These are phyloP conservation scores for Amphiprion ocellaris DNA, from an alignment of 2,113 vertebrate genomes.

Conservation along the genomic window DNA sequence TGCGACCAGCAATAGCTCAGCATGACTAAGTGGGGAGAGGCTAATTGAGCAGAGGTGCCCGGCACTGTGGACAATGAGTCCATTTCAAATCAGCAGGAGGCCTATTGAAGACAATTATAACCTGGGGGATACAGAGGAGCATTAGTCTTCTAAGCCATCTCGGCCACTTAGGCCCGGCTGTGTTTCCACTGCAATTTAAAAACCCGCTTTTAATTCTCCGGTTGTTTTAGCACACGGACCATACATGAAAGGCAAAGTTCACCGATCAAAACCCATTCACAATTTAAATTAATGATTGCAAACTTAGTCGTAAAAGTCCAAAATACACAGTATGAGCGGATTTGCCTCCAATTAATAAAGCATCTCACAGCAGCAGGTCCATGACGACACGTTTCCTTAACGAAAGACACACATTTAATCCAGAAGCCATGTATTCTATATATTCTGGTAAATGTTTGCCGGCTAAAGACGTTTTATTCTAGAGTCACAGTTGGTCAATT, in stretches of 20 bases:
- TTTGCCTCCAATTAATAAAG: background rate
- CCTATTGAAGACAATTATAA: conserved; percentile 76
- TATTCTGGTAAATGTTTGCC: background rate
- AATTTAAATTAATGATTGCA: background rate
- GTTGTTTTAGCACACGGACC: conserved; percentile 27
- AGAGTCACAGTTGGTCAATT: too few relatives aligned
- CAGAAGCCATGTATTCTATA: conserved; percentile 3
- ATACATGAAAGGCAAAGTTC: conserved; percentile 16
- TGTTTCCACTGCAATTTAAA: conserved; percentile 38
- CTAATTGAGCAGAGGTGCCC: conserved; percentile 72
- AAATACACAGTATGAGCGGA: background rate
- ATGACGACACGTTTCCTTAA: background rate
- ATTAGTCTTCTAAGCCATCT: conserved; percentile 57
- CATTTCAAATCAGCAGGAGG: conserved; percentile 71
- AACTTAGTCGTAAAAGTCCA: background rate
- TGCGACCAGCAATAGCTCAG: conserved; percentile 51
- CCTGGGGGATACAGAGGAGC: conserved; percentile 67
- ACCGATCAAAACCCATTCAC: background rate
- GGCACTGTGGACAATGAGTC: conserved; percentile 73
- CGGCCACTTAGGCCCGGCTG: conserved; percentile 49
- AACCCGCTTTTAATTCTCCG: conserved; percentile 38
- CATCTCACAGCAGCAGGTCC: background rate
- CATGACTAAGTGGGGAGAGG: conserved; percentile 46
- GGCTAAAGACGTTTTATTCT: too few relatives aligned
- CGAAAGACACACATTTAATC: background rate